Percentiles rank a stretch among this genome's conserved stretches.
Evolutionary conservation across 2,797 vertebrate genomes (phyloP).

Genomic region (Fringilla coelebs): DNA sequence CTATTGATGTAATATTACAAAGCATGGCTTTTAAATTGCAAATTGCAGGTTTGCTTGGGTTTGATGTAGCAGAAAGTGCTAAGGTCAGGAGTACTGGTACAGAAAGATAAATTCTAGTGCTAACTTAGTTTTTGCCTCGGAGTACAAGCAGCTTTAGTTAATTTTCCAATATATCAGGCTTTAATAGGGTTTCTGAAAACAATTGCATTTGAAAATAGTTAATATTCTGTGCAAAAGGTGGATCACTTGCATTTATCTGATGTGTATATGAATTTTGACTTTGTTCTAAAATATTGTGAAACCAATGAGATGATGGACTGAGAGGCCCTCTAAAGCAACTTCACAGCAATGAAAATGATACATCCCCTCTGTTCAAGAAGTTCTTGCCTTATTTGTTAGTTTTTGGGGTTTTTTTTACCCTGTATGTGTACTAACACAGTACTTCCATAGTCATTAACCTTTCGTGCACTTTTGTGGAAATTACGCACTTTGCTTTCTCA

Average conservation of each 20-base stretch:
- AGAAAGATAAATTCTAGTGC: not conserved
- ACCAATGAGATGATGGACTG: not conserved
- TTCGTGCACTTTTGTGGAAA: conserved; percentile 67
- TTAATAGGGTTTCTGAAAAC: not conserved
- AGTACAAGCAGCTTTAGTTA: conserved; percentile 27
- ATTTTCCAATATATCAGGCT: not conserved
- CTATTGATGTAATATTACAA: conserved; percentile 47
- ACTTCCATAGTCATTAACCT: conserved; percentile 24
- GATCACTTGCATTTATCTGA: not conserved
- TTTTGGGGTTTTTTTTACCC: not conserved
- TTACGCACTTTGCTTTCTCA: conserved; percentile 67
- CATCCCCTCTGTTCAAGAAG: not conserved
- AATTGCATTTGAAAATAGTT: not conserved
- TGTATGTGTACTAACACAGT: not conserved
- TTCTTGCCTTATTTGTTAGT: not conserved
- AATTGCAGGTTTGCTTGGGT: not conserved
- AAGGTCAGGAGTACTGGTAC: conserved; percentile 39
- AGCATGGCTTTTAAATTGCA: conserved; percentile 33
- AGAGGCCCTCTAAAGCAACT: conserved; percentile 2
- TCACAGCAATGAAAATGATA: not conserved
- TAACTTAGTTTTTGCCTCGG: not conserved
- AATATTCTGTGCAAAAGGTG: not conserved
- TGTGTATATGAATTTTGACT: not conserved
- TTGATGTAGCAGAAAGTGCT: conserved; percentile 22
- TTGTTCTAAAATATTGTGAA: not conserved